phyloP scores from a whole-genome alignment of 2,113 vertebrate species.

The Microcebus lehilahytsara region DNA sequence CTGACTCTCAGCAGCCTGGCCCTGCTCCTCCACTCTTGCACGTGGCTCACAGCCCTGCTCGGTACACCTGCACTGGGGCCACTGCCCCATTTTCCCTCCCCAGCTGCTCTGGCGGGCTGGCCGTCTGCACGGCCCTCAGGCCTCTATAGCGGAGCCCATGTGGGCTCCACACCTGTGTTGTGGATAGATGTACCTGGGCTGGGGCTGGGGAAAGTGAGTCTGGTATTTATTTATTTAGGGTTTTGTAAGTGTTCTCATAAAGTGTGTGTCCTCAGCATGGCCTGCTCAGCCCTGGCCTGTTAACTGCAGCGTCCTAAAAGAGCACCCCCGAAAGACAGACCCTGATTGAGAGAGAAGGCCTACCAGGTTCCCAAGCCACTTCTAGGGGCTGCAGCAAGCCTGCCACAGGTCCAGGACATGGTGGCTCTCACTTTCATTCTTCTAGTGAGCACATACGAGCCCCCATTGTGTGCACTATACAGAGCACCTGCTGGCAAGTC shows the following conservation, averaged over 20 bases:
- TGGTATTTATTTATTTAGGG: not conserved
- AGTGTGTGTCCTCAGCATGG: not conserved
- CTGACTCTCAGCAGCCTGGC: slow-evolving; percentile 47
- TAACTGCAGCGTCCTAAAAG: not conserved
- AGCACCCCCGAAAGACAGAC: not conserved
- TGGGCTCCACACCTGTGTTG: not conserved
- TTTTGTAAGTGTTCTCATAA: not conserved
- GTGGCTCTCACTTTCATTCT: not conserved
- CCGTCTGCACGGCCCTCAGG: not conserved
- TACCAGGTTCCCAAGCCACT: not conserved
- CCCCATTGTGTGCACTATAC: no score
- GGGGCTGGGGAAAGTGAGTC: not conserved
- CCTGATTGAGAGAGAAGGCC: not conserved
- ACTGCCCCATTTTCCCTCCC: not conserved
- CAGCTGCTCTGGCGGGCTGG: not conserved
- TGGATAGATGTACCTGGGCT: not conserved
- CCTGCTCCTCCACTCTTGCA: not conserved
- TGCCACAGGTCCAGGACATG: fast-evolving
- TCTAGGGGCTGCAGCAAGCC: not conserved
- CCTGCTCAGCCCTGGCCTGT: not conserved
- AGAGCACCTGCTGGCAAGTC: not conserved
- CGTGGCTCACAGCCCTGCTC: not conserved
- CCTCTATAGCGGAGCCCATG: not conserved
- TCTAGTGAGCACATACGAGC: not conserved
- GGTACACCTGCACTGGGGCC: not conserved